Percentiles rank a stretch among this genome's conserved stretches.
phyloP scores from a whole-genome alignment of 2,113 vertebrate species.

The Pardalotus punctatus region DNA sequence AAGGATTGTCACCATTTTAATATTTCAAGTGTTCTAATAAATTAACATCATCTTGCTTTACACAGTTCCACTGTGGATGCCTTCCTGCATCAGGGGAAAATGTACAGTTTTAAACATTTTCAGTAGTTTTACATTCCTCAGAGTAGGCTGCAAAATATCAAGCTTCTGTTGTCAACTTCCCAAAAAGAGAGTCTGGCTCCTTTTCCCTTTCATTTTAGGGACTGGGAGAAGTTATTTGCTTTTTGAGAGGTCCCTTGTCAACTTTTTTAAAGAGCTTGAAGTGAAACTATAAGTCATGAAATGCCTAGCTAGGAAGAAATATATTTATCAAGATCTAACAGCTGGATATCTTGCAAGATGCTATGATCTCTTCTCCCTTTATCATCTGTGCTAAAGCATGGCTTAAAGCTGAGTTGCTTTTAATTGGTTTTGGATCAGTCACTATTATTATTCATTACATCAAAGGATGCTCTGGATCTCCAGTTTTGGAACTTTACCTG shows the following conservation, averaged over 20 bases:
- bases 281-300: not conserved
- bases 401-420: conserved; percentile 1
- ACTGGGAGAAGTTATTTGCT: not conserved
- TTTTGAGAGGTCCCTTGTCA: not conserved
- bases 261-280: not conserved
- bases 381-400: not conserved
- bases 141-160: not conserved
- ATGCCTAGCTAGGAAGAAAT: not conserved
- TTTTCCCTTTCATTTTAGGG: not conserved
- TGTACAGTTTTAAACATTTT: not conserved
- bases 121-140: not conserved
- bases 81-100: not conserved
- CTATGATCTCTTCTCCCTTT: not conserved
- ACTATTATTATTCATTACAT: not conserved
- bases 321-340: not conserved
- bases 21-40: not conserved
- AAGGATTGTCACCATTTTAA: not conserved
- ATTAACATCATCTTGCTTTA: not conserved
- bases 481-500: not conserved
- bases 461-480: not conserved
- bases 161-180: not conserved
- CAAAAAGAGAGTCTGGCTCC: not conserved
- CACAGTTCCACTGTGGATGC: not conserved
- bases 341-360: not conserved
- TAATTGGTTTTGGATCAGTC: conserved; percentile 17